These are phyloP conservation scores for Agrotis ipsilon DNA, from an alignment of 2,888 invertebrate species.

Conservation along the genomic window DNA sequence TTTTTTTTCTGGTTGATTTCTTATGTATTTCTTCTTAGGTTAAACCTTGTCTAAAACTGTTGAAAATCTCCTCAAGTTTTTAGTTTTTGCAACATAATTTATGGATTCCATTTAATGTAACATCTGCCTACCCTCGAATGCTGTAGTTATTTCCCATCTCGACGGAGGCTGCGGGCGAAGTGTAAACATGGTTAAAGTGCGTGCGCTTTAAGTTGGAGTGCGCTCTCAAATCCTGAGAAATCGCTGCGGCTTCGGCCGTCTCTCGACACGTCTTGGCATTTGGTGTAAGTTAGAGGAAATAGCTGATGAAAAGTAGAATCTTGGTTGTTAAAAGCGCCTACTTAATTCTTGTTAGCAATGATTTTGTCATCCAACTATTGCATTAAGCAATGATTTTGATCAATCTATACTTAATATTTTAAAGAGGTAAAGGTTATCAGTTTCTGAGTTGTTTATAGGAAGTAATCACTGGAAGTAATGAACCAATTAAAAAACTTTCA, in stretches of 20 bases:
- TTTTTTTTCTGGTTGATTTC: too few species aligned
- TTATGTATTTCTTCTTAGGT: not conserved
- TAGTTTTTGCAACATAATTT: not conserved
- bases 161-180: conserved; percentile 47
- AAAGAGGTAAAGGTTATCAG: too few species aligned
- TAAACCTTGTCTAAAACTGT: not conserved
- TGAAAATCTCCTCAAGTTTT: not conserved
- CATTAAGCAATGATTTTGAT: too few species aligned
- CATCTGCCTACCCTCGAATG: not conserved
- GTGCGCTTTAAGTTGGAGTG: conserved; percentile 79
- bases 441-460: too few species aligned
- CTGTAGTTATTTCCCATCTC: conserved; percentile 37
- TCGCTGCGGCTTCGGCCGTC: conserved; percentile 81
- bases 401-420: too few species aligned
- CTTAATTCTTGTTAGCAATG: not conserved
- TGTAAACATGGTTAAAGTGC: conserved; percentile 75
- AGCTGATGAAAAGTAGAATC: not conserved
- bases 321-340: not conserved
- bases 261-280: conserved; percentile 80
- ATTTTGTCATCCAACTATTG: not conserved
- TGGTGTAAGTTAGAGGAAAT: conserved; percentile 60
- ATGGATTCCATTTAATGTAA: conserved; percentile 1
- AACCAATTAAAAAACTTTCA: too few species aligned
- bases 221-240: conserved; percentile 86
- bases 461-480: too few species aligned